A percentile compares a stretch with the other conserved stretches of the same genome.
These are phyloP conservation scores for Thalassarche chlororhynchos DNA, from an alignment of 2,113 vertebrate species.

Conservation along the genomic window DNA sequence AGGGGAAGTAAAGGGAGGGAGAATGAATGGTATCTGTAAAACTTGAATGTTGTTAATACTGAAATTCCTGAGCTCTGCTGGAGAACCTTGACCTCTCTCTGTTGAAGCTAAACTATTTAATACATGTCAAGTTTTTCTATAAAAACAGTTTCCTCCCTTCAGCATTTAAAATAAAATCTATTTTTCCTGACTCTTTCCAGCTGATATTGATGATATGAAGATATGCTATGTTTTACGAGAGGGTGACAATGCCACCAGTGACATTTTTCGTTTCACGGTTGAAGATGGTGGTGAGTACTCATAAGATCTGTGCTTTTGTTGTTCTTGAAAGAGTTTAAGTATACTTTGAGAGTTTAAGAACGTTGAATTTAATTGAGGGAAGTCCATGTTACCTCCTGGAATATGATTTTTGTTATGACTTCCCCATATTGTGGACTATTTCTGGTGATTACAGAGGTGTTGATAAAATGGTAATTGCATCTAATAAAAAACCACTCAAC, in stretches of 20 bases:
- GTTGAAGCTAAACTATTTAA: neutral
- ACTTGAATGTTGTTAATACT: neutral
- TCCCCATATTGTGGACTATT: neutral
- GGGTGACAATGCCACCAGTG: constrained; percentile 86
- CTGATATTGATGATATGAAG: constrained; percentile 90
- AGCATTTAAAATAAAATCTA: neutral
- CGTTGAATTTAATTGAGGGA: neutral
- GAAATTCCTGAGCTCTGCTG: neutral
- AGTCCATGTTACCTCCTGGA: neutral
- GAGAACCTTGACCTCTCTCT: neutral
- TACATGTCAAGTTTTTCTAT: neutral
- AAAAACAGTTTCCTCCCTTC: neutral
- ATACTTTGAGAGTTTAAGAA: neutral
- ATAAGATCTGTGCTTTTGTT: neutral
- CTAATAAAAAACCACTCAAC: neutral
- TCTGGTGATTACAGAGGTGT: neutral
- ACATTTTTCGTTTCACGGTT: constrained; percentile 87
- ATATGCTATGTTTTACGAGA: constrained; percentile 89
- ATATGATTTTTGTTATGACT: neutral
- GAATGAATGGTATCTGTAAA: neutral
- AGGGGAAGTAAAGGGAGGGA: neutral
- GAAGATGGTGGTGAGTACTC: constrained; percentile 87
- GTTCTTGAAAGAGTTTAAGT: neutral
- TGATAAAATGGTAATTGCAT: neutral
- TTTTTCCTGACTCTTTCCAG: constrained; percentile 70